Conservation (phyloP, 2,797 vertebrate species). For the Darevskia nairensis region DNA sequence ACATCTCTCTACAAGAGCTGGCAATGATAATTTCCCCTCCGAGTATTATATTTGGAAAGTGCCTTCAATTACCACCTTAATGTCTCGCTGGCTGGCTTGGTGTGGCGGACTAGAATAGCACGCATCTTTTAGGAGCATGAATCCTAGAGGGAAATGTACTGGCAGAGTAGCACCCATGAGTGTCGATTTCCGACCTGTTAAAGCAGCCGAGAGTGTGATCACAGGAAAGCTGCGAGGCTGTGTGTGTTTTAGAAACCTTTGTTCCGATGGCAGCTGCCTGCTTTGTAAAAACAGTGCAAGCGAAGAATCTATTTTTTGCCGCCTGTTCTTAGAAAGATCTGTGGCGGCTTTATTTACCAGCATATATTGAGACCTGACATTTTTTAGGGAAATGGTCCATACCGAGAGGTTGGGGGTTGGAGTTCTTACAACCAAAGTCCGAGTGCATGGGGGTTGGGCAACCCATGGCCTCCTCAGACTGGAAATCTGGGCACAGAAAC, state of each 20-base stretch:
- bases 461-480: neutral
- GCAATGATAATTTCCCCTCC: constrained; percentile 47
- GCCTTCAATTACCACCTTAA: constrained; percentile 64
- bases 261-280: constrained; percentile 64
- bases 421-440: neutral
- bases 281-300: constrained; percentile 47
- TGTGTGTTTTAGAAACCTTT: neutral
- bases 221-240: constrained; percentile 4
- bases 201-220: constrained; percentile 18
- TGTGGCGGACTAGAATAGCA: constrained; percentile 49
- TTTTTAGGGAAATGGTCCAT: neutral
- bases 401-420: neutral
- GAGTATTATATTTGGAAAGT: constrained; percentile 62
- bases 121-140: constrained; percentile 74
- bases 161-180: constrained; percentile 51
- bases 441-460: neutral
- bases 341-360: constrained; percentile 20
- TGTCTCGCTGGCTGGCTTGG: constrained; percentile 40
- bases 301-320: constrained; percentile 33
- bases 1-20: constrained; percentile 52
- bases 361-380: no score
- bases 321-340: constrained; percentile 70
- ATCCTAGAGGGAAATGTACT: constrained; percentile 37
- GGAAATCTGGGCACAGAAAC: neutral
- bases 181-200: constrained; percentile 43